Evolutionary conservation across 2,888 invertebrate species (phyloP), one percentile per base, ranked within the genome.

Genomic region (Malthinus seriepunctatus): DNA sequence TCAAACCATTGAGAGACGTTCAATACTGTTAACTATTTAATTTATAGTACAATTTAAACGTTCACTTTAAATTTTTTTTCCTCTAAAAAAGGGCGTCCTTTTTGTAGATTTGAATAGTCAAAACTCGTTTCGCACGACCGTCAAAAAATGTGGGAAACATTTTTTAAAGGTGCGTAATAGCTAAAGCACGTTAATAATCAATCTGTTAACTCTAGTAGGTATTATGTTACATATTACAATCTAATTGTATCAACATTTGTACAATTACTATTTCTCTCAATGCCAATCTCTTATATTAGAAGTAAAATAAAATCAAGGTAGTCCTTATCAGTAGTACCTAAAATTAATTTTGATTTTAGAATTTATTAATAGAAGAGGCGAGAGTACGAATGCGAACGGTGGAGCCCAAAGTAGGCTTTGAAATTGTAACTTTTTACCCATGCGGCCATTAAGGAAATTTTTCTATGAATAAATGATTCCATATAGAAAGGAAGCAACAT

Each of bases 231-330:
- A 67, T 72, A 71, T 73, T 73, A 72, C 72, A 71, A 73, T 74
- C 73, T 74, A 75, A 74, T 74, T 74, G 75, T 73, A 73, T 72
- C 72, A 69, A 71, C 72, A 70, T 73, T 71, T 70, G 69, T 70
- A 71, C 75, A 73, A 72, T 75, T 74, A 73, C 71, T 67, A 68
- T 67, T 69, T 71, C 71, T 69, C 72, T 75, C 74, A 75, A 74
- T 74, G 74, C 75, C 75, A 74, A 72, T 72, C 71, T 69, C 69
- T 60, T 64, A 64, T 58, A 68, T 69, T 59, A 70, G 69, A 70
- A 71, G 69, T 72, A 72, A 71, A 72, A 60, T 69, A 68, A 66
- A 67, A 69, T 65, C 71, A 71, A 71, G 71, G 71, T 71, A 66
- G 67, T 61, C 53, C 34, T 46, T 51, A 39, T 14, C 60, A 60